phyloP scores from a whole-genome alignment of 2,797 vertebrate genomes.

The Podargus strigoides region DNA sequence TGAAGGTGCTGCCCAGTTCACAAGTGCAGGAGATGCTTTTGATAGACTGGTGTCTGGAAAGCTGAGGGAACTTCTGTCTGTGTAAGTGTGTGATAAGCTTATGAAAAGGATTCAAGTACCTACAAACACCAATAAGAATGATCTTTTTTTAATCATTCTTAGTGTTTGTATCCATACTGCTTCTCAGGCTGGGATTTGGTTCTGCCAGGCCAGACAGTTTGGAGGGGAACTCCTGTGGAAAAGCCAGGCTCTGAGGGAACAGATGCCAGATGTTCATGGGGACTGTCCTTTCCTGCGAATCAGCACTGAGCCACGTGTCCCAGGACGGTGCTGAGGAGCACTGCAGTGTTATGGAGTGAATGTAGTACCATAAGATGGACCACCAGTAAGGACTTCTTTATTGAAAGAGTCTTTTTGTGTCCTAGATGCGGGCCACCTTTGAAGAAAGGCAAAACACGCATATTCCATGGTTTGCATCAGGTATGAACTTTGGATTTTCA shows the following conservation, averaged over 20 bases:
- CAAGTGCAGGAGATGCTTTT: constrained; percentile 82
- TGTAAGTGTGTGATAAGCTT: constrained; percentile 76
- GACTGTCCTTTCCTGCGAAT: not conserved
- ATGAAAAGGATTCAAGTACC: not conserved
- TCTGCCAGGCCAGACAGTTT: not conserved
- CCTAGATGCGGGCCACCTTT: constrained; percentile 88
- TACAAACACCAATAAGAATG: not conserved
- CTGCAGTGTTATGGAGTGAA: not conserved
- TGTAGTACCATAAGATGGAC: accelerated
- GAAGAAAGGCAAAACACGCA: constrained; percentile 89
- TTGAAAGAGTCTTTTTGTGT: not conserved
- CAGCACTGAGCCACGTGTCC: not conserved
- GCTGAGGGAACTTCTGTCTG: constrained; percentile 82
- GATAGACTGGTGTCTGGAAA: constrained; percentile 84
- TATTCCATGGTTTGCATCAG: constrained; percentile 92
- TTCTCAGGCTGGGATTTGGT: not conserved
- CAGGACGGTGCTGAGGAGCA: not conserved
- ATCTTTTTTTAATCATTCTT: accelerated
- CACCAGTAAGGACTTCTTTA: not conserved
- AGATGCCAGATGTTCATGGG: not conserved
- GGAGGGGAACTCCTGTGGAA: not conserved
- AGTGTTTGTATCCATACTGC: not conserved
- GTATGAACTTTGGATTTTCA: constrained; percentile 64
- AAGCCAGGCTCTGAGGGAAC: not conserved
- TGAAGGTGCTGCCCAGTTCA: constrained; percentile 73